Conservation (phyloP, 2,113 vertebrate genomes). For the Phycodurus eques region DNA sequence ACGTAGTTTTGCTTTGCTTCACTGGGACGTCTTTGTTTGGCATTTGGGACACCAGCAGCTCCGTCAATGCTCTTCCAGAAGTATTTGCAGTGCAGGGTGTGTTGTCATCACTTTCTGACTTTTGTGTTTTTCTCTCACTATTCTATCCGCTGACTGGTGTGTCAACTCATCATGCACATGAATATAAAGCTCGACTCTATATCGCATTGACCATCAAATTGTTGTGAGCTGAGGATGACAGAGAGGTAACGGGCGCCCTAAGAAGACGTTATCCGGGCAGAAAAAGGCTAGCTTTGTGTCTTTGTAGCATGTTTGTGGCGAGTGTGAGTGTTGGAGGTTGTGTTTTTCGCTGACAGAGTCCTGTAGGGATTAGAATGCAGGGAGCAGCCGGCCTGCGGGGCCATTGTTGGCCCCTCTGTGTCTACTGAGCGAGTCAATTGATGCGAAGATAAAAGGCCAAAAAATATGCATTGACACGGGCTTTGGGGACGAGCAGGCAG, state of each 20-base stretch:
- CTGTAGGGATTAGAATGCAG: constrained; percentile 72
- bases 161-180: neutral
- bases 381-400: constrained; percentile 60
- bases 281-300: constrained; percentile 32
- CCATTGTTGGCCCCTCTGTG: constrained; percentile 71
- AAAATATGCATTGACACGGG: constrained; percentile 71
- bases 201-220: neutral
- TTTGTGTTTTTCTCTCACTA: neutral
- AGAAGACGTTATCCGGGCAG: neutral
- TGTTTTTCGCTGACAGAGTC: constrained; percentile 74
- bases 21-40: constrained; percentile 16
- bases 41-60: constrained; percentile 28
- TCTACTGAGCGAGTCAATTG: constrained; percentile 73
- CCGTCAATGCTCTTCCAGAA: constrained; percentile 47
- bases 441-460: constrained; percentile 74
- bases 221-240: neutral
- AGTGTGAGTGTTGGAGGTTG: constrained; percentile 49
- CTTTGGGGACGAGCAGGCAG: constrained; percentile 66
- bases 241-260: neutral
- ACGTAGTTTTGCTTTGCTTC: constrained; percentile 1
- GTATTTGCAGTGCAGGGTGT: constrained; percentile 52
- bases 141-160: neutral
- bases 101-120: constrained; percentile 33
- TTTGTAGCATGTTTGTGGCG: constrained; percentile 38
- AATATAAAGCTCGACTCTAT: neutral